Conservation (phyloP, 2,797 vertebrate species). For the Loriculus beryllinus region DNA sequence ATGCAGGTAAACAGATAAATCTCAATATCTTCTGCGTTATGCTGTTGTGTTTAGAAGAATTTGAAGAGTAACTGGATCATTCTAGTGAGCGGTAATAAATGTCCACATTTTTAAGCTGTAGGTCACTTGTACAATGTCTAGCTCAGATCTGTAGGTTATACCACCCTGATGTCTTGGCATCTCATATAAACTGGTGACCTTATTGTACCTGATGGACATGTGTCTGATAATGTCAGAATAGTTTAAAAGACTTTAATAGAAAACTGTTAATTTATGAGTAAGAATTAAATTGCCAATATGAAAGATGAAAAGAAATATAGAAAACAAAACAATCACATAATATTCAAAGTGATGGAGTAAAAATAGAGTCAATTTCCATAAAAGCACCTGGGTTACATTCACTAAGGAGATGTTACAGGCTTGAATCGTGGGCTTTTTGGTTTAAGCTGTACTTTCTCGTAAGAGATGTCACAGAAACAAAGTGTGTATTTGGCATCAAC, state of each 20-base stretch:
- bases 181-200: not conserved
- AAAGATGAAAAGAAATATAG: not conserved
- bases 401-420: not conserved
- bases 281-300: not conserved
- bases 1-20: slow-evolving; percentile 64
- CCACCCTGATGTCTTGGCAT: not conserved
- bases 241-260: not conserved
- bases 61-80: not conserved
- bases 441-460: not conserved
- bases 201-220: not conserved
- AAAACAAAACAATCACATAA: not conserved
- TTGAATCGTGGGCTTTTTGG: not conserved
- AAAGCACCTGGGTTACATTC: not conserved
- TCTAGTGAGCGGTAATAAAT: not conserved
- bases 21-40: slow-evolving; percentile 36
- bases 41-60: slow-evolving; percentile 15
- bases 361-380: not conserved
- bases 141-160: not conserved
- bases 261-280: not conserved
- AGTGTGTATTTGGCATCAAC: not conserved
- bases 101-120: not conserved
- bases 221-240: not conserved
- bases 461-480: not conserved
- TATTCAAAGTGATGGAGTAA: not conserved
- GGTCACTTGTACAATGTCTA: not conserved